phyloP scores from a whole-genome alignment of 2,888 invertebrate genomes.

The Trichacis sp. region DNA sequence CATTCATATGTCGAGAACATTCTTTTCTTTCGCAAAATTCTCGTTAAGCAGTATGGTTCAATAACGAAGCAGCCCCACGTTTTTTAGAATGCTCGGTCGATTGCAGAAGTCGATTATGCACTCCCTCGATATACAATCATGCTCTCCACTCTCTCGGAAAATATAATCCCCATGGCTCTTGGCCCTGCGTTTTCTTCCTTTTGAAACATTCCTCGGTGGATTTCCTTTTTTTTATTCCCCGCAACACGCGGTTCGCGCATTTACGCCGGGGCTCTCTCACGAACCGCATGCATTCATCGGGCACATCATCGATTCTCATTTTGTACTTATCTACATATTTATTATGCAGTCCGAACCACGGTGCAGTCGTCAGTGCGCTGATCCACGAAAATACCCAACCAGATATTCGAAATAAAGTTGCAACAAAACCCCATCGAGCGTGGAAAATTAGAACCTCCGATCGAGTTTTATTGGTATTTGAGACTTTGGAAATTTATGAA shows the following conservation, averaged over 20 bases:
- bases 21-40: not conserved
- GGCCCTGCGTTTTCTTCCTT: constrained; percentile 2
- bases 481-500: not conserved
- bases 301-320: constrained; percentile 12
- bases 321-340: constrained; percentile 9
- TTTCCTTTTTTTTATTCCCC: not conserved
- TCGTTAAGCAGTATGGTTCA: not conserved
- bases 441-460: not conserved
- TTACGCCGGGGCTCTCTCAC: not conserved
- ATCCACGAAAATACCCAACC: not conserved
- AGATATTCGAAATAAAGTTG: not conserved
- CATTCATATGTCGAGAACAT: too few relatives aligned
- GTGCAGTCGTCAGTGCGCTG: constrained; percentile 5
- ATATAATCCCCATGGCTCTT: constrained; percentile 10
- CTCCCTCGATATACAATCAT: constrained; percentile 7
- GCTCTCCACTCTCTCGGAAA: constrained; percentile 14
- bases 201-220: constrained; percentile 1
- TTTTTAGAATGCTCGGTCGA: not conserved
- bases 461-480: not conserved
- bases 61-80: not conserved
- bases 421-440: not conserved
- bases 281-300: constrained; percentile 6
- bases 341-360: constrained; percentile 9
- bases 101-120: constrained; percentile 10
- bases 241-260: not conserved